A percentile compares a stretch with the other conserved stretches of the same genome.
phyloP scores from a whole-genome alignment of 2,797 vertebrate genomes.

The Rhabdomys pumilio region DNA sequence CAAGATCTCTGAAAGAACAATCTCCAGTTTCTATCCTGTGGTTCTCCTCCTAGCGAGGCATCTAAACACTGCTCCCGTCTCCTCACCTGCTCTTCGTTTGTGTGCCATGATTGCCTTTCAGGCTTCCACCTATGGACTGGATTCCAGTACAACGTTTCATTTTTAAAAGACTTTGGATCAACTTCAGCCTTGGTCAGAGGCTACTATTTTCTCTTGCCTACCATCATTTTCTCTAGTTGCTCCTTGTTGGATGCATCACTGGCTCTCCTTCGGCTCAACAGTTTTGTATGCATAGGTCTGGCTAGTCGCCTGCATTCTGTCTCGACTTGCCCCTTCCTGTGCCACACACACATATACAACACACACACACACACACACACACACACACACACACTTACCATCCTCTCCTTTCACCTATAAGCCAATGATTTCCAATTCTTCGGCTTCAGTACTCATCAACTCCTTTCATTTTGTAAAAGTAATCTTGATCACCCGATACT shows the following conservation, averaged over 20 bases:
- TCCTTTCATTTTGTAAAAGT: conserved; percentile 17
- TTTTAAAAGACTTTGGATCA: not conserved
- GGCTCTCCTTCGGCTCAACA: not conserved
- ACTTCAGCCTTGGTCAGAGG: not conserved
- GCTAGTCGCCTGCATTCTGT: not conserved
- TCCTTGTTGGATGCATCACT: not conserved
- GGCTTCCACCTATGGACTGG: not conserved
- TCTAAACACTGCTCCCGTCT: not conserved
- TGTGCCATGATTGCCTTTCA: not conserved
- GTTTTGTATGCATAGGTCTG: not conserved
- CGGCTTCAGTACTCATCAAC: not conserved
- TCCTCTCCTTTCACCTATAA: not conserved
- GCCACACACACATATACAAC: not conserved
- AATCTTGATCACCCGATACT: not conserved
- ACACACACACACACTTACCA: not conserved
- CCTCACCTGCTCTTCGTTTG: not conserved
- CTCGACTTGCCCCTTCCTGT: not conserved
- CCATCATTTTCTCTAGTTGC: not conserved
- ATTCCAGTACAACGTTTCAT: not conserved
- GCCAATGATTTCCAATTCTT: not conserved
- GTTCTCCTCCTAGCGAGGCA: not conserved
- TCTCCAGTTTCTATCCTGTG: not conserved
- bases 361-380: no score
- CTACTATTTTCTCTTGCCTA: not conserved
- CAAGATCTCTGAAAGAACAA: not conserved